A percentile compares a stretch with the other conserved stretches of the same genome.
Conservation (phyloP, 2,888 invertebrate genomes). For the Tetheella fluctuosa region DNA sequence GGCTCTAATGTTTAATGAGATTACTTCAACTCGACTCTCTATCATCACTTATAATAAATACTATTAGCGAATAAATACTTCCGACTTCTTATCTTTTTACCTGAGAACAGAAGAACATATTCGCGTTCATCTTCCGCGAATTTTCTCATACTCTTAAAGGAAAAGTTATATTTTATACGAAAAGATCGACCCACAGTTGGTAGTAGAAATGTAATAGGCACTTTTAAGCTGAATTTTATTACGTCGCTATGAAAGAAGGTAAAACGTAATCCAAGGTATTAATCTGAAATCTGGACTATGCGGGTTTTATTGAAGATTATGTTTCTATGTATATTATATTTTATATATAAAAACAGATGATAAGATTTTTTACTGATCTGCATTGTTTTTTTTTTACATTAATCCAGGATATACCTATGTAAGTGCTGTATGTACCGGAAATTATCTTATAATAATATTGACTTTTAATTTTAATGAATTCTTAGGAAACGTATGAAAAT, state of each 20-base stretch:
- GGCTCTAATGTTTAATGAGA: slow-evolving; percentile 64
- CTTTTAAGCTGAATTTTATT: slow-evolving; percentile 84
- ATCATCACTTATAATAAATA: slow-evolving; percentile 31
- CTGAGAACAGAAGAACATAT: slow-evolving; percentile 29
- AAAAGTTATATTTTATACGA: slow-evolving; percentile 46
- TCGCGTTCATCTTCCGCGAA: slow-evolving; percentile 39
- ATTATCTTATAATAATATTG: too few species aligned
- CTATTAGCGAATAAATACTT: slow-evolving; percentile 25
- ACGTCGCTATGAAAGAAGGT: slow-evolving; percentile 79
- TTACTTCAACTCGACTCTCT: slow-evolving; percentile 41
- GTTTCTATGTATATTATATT: slow-evolving; percentile 34
- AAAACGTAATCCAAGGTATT: slow-evolving; percentile 77
- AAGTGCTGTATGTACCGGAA: too few species aligned
- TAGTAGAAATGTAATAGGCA: slow-evolving; percentile 50
- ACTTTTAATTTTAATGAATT: too few species aligned
- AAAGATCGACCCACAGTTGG: slow-evolving; percentile 46
- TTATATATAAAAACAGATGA: slow-evolving; percentile 18
- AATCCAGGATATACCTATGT: background rate
- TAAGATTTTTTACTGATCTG: background rate
- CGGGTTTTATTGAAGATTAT: slow-evolving; percentile 50
- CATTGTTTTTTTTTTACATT: background rate
- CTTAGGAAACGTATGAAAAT: too few species aligned
- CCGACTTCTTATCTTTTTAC: slow-evolving; percentile 29
- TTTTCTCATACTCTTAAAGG: slow-evolving; percentile 46
- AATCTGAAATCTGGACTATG: slow-evolving; percentile 66